Conservation (phyloP, 2,113 vertebrate genomes). For the Hippopotamus amphibius region DNA sequence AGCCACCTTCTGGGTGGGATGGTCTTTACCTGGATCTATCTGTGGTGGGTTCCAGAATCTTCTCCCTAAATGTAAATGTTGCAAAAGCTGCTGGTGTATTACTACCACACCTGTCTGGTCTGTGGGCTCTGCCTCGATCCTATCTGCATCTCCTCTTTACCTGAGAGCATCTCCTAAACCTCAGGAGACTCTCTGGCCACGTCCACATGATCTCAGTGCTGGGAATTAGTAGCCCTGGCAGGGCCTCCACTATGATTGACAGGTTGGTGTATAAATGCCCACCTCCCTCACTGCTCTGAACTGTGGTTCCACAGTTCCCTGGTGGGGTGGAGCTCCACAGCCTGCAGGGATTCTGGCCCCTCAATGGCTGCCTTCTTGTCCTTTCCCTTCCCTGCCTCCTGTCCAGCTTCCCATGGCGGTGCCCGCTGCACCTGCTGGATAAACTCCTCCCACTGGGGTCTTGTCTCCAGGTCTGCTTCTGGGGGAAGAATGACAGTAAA, state of each 20-base stretch:
- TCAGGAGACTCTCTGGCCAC: background rate
- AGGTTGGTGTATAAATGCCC: fast-evolving
- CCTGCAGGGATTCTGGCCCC: no score
- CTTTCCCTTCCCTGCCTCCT: background rate
- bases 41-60: background rate
- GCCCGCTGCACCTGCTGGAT: background rate
- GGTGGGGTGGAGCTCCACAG: background rate
- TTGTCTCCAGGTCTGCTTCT: background rate
- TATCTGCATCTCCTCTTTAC: background rate
- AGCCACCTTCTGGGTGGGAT: background rate
- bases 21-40: background rate
- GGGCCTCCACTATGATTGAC: fast-evolving
- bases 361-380: background rate
- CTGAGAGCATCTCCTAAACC: background rate
- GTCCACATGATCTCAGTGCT: fast-evolving
- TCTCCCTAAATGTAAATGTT: background rate
- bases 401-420: background rate
- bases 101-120: background rate
- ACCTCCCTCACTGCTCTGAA: fast-evolving
- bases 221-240: background rate
- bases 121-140: background rate
- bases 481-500: no score
- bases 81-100: background rate
- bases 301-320: no score
- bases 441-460: background rate